Evolutionary conservation across 2,888 invertebrate genomes (phyloP), one percentile per base, ranked within the genome.

Genomic region (Girardia tigrina): DNA sequence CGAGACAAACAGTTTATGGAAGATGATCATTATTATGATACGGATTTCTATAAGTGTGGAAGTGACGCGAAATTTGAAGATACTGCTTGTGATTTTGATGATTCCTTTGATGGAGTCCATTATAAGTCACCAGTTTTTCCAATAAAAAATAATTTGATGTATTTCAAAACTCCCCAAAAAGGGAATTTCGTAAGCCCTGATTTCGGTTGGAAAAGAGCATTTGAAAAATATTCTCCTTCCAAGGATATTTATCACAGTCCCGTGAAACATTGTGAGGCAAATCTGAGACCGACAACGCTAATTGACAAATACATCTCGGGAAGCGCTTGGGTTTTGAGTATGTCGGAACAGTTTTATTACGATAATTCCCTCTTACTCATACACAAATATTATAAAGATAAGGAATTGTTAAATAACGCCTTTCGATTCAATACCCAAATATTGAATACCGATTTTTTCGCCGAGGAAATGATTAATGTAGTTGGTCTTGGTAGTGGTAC

Each of bases 291-390:
- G 4, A 56, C n/a, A 6, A 23, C 23, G n/a, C n/a, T 16, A 20
- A 6, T n/a, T 2, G 56, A 56, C n/a, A 4, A 56, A 8, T 23
- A 56, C 6, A 4, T 56, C n/a, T n/a, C 23, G 23, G 56, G 56
- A 56, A 8, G n/a, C 6, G 56, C 23, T 2, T 56, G 56, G 56
- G 56, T 56, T 20, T 56, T n/a, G 6, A 4, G n/a, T 12, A 56
- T 56, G 56, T 20, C 20, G n/a, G 56, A 56, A 56, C 56, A 56
- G 56, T 56, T 56, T 56, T 56, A 56, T 56, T 56, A 56, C 56
- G 56, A 56, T 23, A 56, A 56, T 56, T 4, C 8, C n/a, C n/a
- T 56, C 4, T 20, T 56, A 4, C n/a, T 56, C 6, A 6, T 56
- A n/a, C 56, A 56, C n/a, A 56, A 56, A n/a, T 56, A 56, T n/a